These are phyloP conservation scores for Lethenteron reissneri DNA, from an alignment of 2,113 vertebrate species.

Conservation along the genomic window DNA sequence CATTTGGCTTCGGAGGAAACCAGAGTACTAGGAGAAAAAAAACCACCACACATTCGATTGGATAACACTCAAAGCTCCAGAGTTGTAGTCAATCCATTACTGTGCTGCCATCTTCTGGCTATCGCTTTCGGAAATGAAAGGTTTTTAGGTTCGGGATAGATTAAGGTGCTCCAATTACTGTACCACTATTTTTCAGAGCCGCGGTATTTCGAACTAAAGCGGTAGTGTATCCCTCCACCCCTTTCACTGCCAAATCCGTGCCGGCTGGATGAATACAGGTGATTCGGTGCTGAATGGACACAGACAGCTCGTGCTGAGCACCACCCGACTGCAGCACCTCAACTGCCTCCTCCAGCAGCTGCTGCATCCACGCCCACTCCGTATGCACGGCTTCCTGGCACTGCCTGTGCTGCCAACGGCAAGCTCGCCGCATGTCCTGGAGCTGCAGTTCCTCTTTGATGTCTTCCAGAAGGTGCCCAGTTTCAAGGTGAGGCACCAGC, in stretches of 20 bases:
- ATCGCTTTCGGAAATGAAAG: no score
- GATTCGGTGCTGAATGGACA: conserved; percentile 1
- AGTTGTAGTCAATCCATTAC: no score
- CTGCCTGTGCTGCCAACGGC: background rate
- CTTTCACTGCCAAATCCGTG: background rate
- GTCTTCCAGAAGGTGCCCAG: background rate
- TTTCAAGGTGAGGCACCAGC: background rate
- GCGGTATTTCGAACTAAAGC: no score
- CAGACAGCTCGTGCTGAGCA: background rate
- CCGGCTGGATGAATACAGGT: conserved; percentile 3
- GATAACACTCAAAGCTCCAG: no score
- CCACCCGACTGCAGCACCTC: background rate
- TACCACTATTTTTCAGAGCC: no score
- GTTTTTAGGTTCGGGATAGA: no score
- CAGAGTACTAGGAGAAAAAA: no score
- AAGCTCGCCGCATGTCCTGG: background rate
- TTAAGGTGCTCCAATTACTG: no score
- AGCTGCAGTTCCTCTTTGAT: conserved; percentile 2
- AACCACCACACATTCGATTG: no score
- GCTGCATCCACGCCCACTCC: background rate
- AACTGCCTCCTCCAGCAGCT: conserved; percentile 2
- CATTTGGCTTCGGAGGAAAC: no score
- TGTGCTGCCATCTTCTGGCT: no score
- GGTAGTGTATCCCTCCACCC: no score
- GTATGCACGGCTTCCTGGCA: background rate